phyloP scores from a whole-genome alignment of 2,113 vertebrate species.

The Entelurus aequoreus region DNA sequence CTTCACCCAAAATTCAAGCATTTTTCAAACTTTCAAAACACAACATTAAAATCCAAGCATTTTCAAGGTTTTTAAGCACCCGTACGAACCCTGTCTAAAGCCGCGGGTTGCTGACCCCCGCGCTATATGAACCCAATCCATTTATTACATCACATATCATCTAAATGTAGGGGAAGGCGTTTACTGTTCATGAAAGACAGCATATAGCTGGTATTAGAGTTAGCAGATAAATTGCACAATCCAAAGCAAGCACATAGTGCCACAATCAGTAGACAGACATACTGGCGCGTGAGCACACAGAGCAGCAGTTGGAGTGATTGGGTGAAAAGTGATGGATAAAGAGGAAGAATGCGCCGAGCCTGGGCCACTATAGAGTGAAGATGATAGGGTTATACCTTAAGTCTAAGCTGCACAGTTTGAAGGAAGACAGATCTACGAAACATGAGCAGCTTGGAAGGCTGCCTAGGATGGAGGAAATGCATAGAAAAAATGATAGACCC shows the following conservation, averaged over 20 bases:
- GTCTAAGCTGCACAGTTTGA: constrained; percentile 47
- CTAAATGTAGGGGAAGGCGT: constrained; percentile 4
- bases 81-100: too few species aligned
- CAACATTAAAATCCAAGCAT: too few species aligned
- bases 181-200: constrained; percentile 5
- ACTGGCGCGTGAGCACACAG: constrained; percentile 41
- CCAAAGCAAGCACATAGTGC: constrained; percentile 33
- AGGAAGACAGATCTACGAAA: constrained; percentile 48
- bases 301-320: constrained; percentile 51
- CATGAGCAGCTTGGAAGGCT: constrained; percentile 28
- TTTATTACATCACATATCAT: too few species aligned
- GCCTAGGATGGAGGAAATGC: constrained; percentile 16
- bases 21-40: too few species aligned
- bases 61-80: too few species aligned
- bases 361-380: constrained; percentile 27
- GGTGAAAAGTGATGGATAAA: constrained; percentile 60
- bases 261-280: constrained; percentile 58
- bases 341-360: constrained; percentile 38
- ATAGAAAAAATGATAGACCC: constrained; percentile 21
- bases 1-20: too few species aligned
- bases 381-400: constrained; percentile 45
- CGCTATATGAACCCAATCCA: too few species aligned
- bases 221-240: constrained; percentile 50
- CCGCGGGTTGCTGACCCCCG: too few species aligned
- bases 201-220: constrained; percentile 44